Base-by-base conservation (phyloP, 2,797 vertebrate genomes). In the Myripristis murdjan region DNA sequence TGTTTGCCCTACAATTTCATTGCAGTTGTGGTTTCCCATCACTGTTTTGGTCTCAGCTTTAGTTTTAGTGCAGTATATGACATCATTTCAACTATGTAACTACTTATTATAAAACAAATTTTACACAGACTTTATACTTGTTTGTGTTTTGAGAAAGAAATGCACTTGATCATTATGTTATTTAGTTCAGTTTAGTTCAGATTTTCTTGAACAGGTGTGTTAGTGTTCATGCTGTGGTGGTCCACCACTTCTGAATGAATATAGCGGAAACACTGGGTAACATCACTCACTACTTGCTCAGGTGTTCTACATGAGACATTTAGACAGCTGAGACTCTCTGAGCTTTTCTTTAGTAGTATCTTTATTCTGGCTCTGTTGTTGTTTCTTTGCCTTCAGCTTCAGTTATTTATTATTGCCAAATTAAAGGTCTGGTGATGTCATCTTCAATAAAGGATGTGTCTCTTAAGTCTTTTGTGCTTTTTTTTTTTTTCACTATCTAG, bases 361-460 rank as follows among this genome's bases (percentile, higher is more conserved):
- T 72, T 66, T 71, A 41, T 55, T 69, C 54, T 70, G 35, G 0
- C 66, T 69, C 64, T 75, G 37, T 82, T 70, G 75, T 64, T 11
- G 47, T 81, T 70, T 73, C 16, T 80, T 82, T 77, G 58, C 79
- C 53, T 84, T 76, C 37, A 59, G 26, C 53, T 75, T 59, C 55
- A 60, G 43, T 74, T 23, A 70, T 78, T 57, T 59, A 67, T 62
- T 76, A 22, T 73, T 85, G 73, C 75, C 75, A 79, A 76, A 77
- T 82, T 43, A 67, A 75, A 85, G 49, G 35, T 81, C 39, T 65
- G 61, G 22, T 79, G 59, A 49, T 51, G 37, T 65, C 47, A 46
- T 70, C 67, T 71, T 75, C 75, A 88, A 88, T 89, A 88, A 88
- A 90, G 65, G 2, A 26, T 62, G 23, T 74, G 71, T 84, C 64